Conservation (phyloP, 2,888 invertebrate species). For the Eurytoma adleriae region DNA sequence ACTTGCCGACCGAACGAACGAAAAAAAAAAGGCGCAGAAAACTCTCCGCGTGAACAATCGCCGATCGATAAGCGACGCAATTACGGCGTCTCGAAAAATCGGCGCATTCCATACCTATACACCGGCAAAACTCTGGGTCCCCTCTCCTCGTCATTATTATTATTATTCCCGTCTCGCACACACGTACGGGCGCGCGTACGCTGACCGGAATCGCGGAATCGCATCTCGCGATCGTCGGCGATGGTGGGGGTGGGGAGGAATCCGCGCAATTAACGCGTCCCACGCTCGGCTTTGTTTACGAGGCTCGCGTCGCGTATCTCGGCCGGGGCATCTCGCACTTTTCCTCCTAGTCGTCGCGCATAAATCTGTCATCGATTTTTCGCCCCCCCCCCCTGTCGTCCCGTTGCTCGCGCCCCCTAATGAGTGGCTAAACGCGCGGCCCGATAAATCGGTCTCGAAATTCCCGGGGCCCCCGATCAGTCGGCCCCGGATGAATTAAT, state of each 20-base stretch:
- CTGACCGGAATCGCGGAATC: conserved; percentile 39
- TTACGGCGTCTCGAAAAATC: not conserved
- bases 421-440: conserved; percentile 19
- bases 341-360: conserved; percentile 8
- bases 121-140: too few relatives aligned
- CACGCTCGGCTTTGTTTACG: conserved; percentile 71
- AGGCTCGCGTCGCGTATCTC: conserved; percentile 42
- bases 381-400: not conserved
- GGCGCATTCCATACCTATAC: not conserved
- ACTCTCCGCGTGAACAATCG: not conserved
- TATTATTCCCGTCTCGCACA: conserved; percentile 15
- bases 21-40: too few relatives aligned
- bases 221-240: conserved; percentile 49
- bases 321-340: too few relatives aligned
- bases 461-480: not conserved
- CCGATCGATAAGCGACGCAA: not conserved
- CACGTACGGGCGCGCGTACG: not conserved
- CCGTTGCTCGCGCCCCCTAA: conserved; percentile 4
- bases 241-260: conserved; percentile 53
- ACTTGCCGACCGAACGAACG: too few relatives aligned
- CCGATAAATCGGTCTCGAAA: conserved; percentile 18
- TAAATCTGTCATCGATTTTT: conserved; percentile 51
- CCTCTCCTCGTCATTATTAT: conserved; percentile 17
- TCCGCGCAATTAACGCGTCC: conserved; percentile 71
- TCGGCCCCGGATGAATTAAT: not conserved